A percentile compares a stretch with the other conserved stretches of the same genome.
These are phyloP conservation scores for Heterodera carotae DNA, from an alignment of 1,140 invertebrate genomes.

Conservation along the genomic window DNA sequence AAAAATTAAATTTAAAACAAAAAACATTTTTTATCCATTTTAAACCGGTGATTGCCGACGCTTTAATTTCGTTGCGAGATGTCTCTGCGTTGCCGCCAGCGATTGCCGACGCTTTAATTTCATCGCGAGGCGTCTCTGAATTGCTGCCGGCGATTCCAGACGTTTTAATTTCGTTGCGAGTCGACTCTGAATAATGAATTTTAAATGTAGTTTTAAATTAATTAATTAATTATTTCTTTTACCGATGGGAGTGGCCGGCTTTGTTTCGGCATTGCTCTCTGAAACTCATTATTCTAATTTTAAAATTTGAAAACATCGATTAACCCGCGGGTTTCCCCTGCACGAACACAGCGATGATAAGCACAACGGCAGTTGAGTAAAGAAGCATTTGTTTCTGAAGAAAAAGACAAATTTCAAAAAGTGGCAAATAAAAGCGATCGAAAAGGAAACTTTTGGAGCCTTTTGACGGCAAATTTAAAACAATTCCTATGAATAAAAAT, in stretches of 20 bases:
- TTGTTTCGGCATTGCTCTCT: not conserved
- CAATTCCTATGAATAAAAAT: too few relatives aligned
- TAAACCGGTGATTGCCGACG: not conserved
- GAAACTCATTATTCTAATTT: not conserved
- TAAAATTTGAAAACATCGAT: not conserved
- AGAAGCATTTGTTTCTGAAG: not conserved
- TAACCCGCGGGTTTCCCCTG: not conserved
- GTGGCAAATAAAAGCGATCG: not conserved
- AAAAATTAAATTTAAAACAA: not conserved
- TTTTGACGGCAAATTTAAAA: too few relatives aligned
- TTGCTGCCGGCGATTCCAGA: not conserved
- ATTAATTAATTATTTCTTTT: not conserved
- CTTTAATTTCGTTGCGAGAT: not conserved
- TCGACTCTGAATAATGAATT: not conserved
- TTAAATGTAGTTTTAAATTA: too few relatives aligned
- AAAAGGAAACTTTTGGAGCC: not conserved
- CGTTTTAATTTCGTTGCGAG: not conserved
- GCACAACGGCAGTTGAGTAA: not conserved
- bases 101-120: not conserved
- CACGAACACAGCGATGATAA: not conserved
- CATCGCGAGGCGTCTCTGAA: too few relatives aligned
- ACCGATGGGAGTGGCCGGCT: not conserved
- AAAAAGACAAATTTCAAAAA: not conserved
- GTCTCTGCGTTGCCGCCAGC: too few relatives aligned
- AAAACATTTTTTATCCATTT: not conserved